Base-by-base conservation (phyloP, 2,113 vertebrate species). In the Pogona vitticeps region DNA sequence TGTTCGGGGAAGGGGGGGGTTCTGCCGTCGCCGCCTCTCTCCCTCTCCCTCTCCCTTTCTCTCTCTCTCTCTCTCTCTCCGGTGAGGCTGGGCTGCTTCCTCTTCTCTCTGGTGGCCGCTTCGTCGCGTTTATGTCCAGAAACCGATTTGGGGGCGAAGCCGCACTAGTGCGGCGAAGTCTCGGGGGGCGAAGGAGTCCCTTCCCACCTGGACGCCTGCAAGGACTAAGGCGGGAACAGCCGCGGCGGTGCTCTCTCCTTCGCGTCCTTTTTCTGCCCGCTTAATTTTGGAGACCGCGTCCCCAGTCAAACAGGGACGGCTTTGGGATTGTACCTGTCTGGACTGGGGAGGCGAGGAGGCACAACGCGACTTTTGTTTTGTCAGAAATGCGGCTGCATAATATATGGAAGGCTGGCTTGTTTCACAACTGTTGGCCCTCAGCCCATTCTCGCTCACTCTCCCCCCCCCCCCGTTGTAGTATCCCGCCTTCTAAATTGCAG, bases 201-300 rank as follows among this genome's bases (percentile, higher is more conserved):
- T 1, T 20, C 6, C 0, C n/a, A 46, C 79, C 52, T 7, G 1
- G 5, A 4, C 67, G 36, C 0, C 0, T 79, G 13, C 18, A 9
- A 42, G 73, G 42, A 23, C 76, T 0, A 23, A n/a, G 38, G 23
- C 33, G 59, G 15, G 15, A 1, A 17, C 5, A 6, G 12, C 52
- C 42, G 0, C 3, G 0, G 0, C 31, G 21, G 13, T 1, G 17
- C 23, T 8, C 36, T 20, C 20, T 20, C 3, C 23, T 1, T 9
- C 0, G 17, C 70, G 72, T 21, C 0, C 23, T 63, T 65, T 3
- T 21, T 6, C 15, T 18, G 40, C 23, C 9, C 13, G 1, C 36
- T 26, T 15, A 63, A 2, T 15, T 40, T 42, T 12, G 73, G 61
- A 33, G 76, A 3, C 18, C 4, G 12, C 10, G 33, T 12, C 78